A percentile compares a stretch with the other conserved stretches of the same genome.
Evolutionary conservation across 2,113 vertebrate species (phyloP).

Genomic region (Platycercus adscitus): DNA sequence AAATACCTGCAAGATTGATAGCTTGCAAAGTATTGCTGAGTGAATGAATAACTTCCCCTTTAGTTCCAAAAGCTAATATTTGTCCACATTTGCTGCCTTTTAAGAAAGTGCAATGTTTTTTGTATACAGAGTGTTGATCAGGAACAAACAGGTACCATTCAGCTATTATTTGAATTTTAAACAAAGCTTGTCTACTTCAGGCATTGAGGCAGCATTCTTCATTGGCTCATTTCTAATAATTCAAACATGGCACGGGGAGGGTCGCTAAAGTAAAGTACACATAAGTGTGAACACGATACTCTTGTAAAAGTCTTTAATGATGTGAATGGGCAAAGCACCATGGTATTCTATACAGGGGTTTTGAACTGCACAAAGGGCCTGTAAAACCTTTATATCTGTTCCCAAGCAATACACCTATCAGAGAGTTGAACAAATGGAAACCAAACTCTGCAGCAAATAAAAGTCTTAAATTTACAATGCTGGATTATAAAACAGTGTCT

Average conservation of each 20-base stretch:
- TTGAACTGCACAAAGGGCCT: conserved; percentile 62
- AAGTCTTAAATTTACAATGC: conserved; percentile 42
- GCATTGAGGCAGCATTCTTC: conserved; percentile 16
- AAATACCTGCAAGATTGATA: conserved; percentile 83
- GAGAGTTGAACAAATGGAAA: conserved; percentile 52
- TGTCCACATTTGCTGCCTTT: conserved; percentile 77
- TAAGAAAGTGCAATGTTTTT: conserved; percentile 73
- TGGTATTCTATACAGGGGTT: conserved; percentile 34
- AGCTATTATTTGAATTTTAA: conserved; percentile 76
- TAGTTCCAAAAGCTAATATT: conserved; percentile 83
- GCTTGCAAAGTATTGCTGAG: conserved; percentile 75
- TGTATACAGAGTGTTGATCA: conserved; percentile 70
- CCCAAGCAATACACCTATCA: conserved; percentile 48
- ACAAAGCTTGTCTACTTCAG: conserved; percentile 55
- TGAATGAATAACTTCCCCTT: conserved; percentile 83
- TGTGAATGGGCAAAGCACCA: not conserved
- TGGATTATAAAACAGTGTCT: conserved; percentile 51
- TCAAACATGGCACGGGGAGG: conserved; percentile 39
- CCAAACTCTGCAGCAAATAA: conserved; percentile 58
- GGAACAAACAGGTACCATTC: conserved; percentile 78
- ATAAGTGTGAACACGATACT: conserved; percentile 34
- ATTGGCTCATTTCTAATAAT: conserved; percentile 39
- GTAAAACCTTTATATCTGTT: conserved; percentile 59
- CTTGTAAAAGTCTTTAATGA: conserved; percentile 49
- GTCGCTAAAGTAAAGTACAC: not conserved